Evolutionary conservation across 2,888 invertebrate genomes (phyloP).

Genomic region (Monochamus alternatus): DNA sequence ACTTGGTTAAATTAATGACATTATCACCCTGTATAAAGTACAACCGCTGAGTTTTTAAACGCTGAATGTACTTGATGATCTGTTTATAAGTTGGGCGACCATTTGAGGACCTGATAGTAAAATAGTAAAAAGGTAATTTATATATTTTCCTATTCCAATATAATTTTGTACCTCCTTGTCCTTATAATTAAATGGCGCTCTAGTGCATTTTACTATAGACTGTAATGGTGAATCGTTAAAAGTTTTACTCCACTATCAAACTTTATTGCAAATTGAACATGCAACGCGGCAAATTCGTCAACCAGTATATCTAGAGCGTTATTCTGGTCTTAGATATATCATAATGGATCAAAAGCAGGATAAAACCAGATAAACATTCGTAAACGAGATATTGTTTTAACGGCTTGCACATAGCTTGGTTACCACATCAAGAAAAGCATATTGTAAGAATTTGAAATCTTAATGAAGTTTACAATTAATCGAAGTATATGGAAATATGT

Average conservation of each 20-base stretch:
- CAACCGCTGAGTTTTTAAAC: no score
- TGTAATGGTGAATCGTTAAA: background rate
- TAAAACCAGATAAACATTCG: background rate
- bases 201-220: background rate
- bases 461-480: no score
- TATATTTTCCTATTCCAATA: no score
- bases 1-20: no score
- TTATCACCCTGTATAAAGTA: no score
- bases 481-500: no score
- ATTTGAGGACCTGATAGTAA: no score
- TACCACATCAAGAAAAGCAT: no score
- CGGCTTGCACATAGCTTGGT: background rate
- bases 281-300: background rate
- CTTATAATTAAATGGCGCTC: background rate
- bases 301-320: background rate
- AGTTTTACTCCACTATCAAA: slow-evolving; percentile 10
- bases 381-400: background rate
- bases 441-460: no score
- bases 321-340: background rate
- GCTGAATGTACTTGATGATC: no score
- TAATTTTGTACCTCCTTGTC: background rate
- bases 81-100: no score
- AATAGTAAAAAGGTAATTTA: no score
- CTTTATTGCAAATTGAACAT: slow-evolving; percentile 1
- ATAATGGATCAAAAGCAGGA: background rate